Evolutionary conservation across 2,113 vertebrate species (phyloP).

Genomic region (Phocoena phocoena): DNA sequence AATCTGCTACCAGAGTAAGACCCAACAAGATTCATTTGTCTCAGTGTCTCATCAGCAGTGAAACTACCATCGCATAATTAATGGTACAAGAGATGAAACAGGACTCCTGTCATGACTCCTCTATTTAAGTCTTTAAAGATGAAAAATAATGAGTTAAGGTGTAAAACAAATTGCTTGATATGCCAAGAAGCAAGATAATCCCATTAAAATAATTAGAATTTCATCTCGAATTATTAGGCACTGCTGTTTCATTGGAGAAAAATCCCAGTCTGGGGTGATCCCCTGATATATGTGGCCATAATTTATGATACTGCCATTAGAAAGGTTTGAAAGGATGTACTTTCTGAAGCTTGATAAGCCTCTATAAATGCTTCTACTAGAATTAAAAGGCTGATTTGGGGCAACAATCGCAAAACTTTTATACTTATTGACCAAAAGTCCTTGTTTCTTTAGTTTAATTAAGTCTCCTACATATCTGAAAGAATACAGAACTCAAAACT

Average conservation of each 20-base stretch:
- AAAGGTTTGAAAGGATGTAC: not conserved
- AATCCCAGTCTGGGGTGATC: not conserved
- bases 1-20: slow-evolving; percentile 46
- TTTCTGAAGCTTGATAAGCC: not conserved
- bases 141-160: slow-evolving; percentile 75
- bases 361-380: not conserved
- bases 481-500: not conserved
- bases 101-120: slow-evolving; percentile 49
- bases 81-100: slow-evolving; percentile 67
- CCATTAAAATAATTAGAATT: slow-evolving; percentile 72
- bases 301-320: not conserved
- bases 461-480: not conserved
- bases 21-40: slow-evolving; percentile 68
- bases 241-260: not conserved
- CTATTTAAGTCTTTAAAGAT: slow-evolving; percentile 67
- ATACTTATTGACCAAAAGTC: not conserved
- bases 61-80: slow-evolving; percentile 61
- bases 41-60: slow-evolving; percentile 49
- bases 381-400: slow-evolving; percentile 34
- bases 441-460: not conserved
- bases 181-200: slow-evolving; percentile 63
- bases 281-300: not conserved
- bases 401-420: slow-evolving; percentile 10
- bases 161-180: slow-evolving; percentile 70
- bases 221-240: slow-evolving; percentile 49